These are phyloP conservation scores for Drosophila lacertosa DNA, from an alignment of 1,140 invertebrate species.

Conservation along the genomic window DNA sequence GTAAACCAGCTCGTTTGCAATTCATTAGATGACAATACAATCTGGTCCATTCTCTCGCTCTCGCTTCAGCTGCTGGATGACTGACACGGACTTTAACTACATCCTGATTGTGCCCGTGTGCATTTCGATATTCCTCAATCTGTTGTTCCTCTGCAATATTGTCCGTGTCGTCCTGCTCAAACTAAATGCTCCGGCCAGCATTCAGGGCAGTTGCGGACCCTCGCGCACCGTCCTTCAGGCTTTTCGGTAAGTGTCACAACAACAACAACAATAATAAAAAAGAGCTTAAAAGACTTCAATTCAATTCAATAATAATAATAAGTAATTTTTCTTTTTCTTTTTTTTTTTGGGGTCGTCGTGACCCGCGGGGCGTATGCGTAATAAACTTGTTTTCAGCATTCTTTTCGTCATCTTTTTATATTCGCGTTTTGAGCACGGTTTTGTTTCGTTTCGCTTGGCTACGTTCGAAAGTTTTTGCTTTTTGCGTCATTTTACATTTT, in stretches of 20 bases:
- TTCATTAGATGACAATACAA: constrained; percentile 53
- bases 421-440: constrained; percentile 24
- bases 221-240: constrained; percentile 90
- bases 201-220: constrained; percentile 85
- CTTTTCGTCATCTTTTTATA: no score
- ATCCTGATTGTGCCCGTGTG: constrained; percentile 92
- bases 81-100: constrained; percentile 88
- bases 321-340: no score
- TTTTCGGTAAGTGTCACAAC: constrained; percentile 87
- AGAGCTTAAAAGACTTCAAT: constrained; percentile 34
- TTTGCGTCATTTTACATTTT: constrained; percentile 71
- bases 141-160: constrained; percentile 96
- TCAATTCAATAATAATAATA: constrained; percentile 53
- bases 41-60: constrained; percentile 5
- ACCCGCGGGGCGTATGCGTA: constrained; percentile 69
- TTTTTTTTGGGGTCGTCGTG: constrained; percentile 1
- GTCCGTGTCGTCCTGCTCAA: constrained; percentile 96
- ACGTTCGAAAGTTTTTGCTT: constrained; percentile 53
- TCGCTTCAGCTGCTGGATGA: constrained; percentile 92
- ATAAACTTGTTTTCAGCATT: constrained; percentile 59
- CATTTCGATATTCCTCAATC: constrained; percentile 92
- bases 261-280: constrained; percentile 4
- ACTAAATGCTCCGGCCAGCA: constrained; percentile 88
- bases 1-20: constrained; percentile 29
- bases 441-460: constrained; percentile 16